Base-by-base conservation (phyloP, 1,140 invertebrate genomes). In the Procambarus clarkii region DNA sequence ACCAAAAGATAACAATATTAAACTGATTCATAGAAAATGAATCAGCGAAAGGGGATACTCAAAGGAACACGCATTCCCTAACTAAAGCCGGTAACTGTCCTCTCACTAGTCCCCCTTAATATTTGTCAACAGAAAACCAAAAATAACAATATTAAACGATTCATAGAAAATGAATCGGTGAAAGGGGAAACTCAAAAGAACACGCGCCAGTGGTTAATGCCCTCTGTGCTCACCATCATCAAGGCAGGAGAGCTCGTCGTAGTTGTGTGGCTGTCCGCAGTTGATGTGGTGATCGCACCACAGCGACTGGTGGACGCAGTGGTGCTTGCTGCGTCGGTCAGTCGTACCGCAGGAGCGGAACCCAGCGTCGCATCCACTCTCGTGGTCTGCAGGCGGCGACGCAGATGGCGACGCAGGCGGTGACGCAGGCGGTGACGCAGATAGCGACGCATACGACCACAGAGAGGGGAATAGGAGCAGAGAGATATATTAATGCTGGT, bases 281-380 rank as follows among this genome's bases (percentile, higher is more conserved):
- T 93, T 93, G 71, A 93, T 82, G 85, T 93, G 92, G 4, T 82
- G 86, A 86, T 93, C 92, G 83, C 92, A 93, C 89, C 90, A 93
- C 24, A 93, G 90, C 5, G 89, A 88, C 21, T 93, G 64, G 71
- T 93, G 92, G 18, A 93, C 81, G 82, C 92, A 93, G 81, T 91
- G 84, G 18, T 84, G 60, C 46, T 80, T 69, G 18, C 48, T 44
- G 13, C 76, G 78, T 15, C n/a, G 45, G 48, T 83, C 85, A 13
- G 74, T 60, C 21, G 79, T 54, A 0, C 92, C 86, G 69, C 92
- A 93, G 9, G 92, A 93, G 1, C 90, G 69, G 71, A 91, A 79
- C 7, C 88, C 92, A 15, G 45, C 79, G 21, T 11, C 69, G 76
- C 92, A 93, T n/a, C 85, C 85, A 7, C 87, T 91, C 71, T 89